Evolutionary conservation across 2,888 invertebrate genomes (phyloP).

Genomic region (Orthosia incerta): DNA sequence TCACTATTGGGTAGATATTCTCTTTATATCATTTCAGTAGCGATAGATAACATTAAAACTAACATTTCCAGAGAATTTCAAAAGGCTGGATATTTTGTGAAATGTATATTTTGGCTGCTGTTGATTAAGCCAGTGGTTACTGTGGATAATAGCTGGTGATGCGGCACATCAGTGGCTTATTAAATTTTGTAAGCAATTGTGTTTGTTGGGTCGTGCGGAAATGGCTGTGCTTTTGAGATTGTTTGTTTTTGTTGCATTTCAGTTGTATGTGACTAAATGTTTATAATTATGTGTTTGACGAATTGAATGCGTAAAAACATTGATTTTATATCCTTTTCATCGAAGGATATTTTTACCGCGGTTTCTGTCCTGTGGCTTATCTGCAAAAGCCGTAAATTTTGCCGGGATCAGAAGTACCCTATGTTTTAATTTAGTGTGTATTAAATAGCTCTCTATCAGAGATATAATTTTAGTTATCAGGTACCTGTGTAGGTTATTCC

Average conservation of each 20-base stretch:
- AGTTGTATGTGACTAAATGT: not conserved
- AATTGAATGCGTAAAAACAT: too few relatives aligned
- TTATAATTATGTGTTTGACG: too few relatives aligned
- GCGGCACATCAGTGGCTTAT: constrained; percentile 28
- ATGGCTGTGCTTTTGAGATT: constrained; percentile 17
- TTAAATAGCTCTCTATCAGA: too few relatives aligned
- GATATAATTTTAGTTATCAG: too few relatives aligned
- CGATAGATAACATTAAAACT: constrained; percentile 10
- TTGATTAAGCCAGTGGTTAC: constrained; percentile 43
- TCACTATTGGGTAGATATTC: not conserved
- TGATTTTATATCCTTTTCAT: too few relatives aligned
- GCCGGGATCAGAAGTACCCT: too few relatives aligned
- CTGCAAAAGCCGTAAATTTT: too few relatives aligned
- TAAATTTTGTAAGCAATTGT: constrained; percentile 53
- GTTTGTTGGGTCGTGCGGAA: constrained; percentile 25
- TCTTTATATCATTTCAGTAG: not conserved
- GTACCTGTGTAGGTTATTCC: too few relatives aligned
- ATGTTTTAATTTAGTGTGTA: too few relatives aligned
- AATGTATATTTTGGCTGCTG: constrained; percentile 17
- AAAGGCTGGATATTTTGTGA: constrained; percentile 27
- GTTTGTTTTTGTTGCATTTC: not conserved
- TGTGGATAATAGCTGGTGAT: constrained; percentile 37
- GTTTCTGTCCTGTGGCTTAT: too few relatives aligned
- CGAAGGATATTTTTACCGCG: too few relatives aligned
- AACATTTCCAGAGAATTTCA: constrained; percentile 11